phyloP scores from a whole-genome alignment of 1,140 invertebrate genomes.

The Olivierus martensii region DNA sequence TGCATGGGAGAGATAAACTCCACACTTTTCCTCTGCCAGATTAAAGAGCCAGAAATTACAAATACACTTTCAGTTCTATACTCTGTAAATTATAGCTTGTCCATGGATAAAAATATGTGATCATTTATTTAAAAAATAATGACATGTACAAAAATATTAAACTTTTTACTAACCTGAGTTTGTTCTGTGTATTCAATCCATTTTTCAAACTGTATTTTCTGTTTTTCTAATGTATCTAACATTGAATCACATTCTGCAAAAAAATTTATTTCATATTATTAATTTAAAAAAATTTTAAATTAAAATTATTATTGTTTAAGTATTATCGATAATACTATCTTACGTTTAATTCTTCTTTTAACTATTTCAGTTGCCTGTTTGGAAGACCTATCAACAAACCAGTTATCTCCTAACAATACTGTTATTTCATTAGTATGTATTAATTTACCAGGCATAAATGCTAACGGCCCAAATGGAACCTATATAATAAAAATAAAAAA shows the following conservation, averaged over 20 bases:
- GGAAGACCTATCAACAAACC: slow-evolving; percentile 51
- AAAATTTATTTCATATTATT: background rate
- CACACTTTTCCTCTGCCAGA: too few relatives aligned
- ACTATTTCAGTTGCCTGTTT: slow-evolving; percentile 47
- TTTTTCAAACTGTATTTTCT: slow-evolving; percentile 33
- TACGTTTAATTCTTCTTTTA: slow-evolving; percentile 44
- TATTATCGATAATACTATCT: slow-evolving; percentile 3
- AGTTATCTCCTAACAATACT: slow-evolving; percentile 50
- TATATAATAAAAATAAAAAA: slow-evolving; percentile 21
- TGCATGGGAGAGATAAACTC: too few relatives aligned
- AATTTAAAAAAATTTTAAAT: background rate
- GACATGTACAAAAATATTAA: too few relatives aligned
- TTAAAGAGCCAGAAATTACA: too few relatives aligned
- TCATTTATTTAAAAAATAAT: too few relatives aligned
- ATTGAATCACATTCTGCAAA: slow-evolving; percentile 34
- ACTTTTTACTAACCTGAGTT: slow-evolving; percentile 18
- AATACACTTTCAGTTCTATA: too few relatives aligned
- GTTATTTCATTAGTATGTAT: slow-evolving; percentile 57
- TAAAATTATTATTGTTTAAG: slow-evolving; percentile 14
- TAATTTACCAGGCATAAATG: slow-evolving; percentile 50
- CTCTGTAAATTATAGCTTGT: too few relatives aligned
- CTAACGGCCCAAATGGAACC: slow-evolving; percentile 48
- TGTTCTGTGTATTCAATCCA: slow-evolving; percentile 29
- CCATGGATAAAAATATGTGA: too few relatives aligned
- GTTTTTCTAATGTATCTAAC: slow-evolving; percentile 33